Percentiles rank a stretch among this genome's conserved stretches.
Conservation (phyloP, 1,140 invertebrate genomes). For the Anoplolepis gracilipes region DNA sequence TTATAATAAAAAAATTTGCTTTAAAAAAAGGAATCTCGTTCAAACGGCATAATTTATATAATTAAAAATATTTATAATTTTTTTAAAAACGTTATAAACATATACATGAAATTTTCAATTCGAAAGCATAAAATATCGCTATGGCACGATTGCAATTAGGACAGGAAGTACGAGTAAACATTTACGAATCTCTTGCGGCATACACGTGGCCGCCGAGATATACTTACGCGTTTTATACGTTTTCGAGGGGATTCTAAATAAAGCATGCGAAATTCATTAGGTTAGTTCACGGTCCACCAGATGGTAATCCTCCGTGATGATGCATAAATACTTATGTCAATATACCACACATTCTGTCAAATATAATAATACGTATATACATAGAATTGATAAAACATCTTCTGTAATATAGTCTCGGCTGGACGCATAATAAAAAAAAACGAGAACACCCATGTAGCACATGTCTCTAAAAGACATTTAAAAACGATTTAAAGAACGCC, state of each 20-base stretch:
- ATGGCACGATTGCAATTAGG: constrained; percentile 18
- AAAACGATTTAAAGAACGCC: too few relatives aligned
- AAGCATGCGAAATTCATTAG: constrained; percentile 69
- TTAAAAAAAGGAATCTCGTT: not conserved
- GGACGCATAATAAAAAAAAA: not conserved
- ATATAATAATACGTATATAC: constrained; percentile 9
- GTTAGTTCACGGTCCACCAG: constrained; percentile 42
- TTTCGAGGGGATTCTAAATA: constrained; percentile 79
- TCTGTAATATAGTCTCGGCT: not conserved
- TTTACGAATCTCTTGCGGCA: constrained; percentile 62
- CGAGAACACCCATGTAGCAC: too few relatives aligned
- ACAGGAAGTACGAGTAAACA: constrained; percentile 56
- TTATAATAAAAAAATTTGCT: too few relatives aligned
- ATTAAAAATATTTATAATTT: not conserved
- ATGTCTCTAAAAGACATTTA: too few relatives aligned
- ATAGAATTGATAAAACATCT: not conserved
- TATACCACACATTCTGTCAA: not conserved
- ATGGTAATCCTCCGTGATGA: constrained; percentile 24
- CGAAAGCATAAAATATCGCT: not conserved
- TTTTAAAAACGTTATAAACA: not conserved
- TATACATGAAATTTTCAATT: not conserved
- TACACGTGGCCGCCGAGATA: constrained; percentile 74
- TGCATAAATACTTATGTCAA: not conserved
- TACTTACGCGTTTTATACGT: constrained; percentile 74
- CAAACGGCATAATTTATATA: not conserved